Base-by-base conservation (phyloP, 2,888 invertebrate species). In the Brachyopa scutellaris region DNA sequence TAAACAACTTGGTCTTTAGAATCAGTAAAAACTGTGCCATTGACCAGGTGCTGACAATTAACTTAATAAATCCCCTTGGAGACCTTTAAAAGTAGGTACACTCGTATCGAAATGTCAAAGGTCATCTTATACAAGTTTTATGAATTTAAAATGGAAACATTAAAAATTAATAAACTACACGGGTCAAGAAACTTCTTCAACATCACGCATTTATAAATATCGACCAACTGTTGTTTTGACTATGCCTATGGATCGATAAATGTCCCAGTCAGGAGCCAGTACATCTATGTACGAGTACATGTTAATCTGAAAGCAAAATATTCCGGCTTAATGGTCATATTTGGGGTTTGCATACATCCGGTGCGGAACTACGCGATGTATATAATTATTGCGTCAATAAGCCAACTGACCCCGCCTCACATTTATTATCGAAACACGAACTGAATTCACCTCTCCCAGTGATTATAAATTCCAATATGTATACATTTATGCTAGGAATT, bases 361-460 rank as follows among this genome's bases (percentile, higher is more conserved):
- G 36, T 2, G 57, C 64, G 69, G 59, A 76, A 70, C 23, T 51
- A 45, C 31, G 13, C 36, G 29, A 15, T 11, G 17, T 21, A 13
- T 51, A 42, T 64, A 76, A 80, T 80, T 74, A 80, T 62, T 47
- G 40, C 73, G 29, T 36, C 67, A 62, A 74, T 74, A 74, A 74
- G 23, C 45, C 61, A 31, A 38, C 38, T 13, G 15, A 23, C 0
- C 23, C 19, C 31, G 17, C 33, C 38, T 26, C 15, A 11, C 33
- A 40, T 21, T 42, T 57, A 79, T 69, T 59, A 69, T 45, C 40
- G 21, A 2, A 47, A 47, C 66, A 36, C 61, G 33, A 55, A 49
- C 19, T n/a, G n/a, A 55, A 36, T 19, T 31, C 42, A 45, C 45
- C 26, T 6, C 13, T 33, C 21, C 11, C 15, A 5, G 38, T 2